Base-by-base conservation (phyloP, 2,797 vertebrate species). In the Peromyscus nudipes region DNA sequence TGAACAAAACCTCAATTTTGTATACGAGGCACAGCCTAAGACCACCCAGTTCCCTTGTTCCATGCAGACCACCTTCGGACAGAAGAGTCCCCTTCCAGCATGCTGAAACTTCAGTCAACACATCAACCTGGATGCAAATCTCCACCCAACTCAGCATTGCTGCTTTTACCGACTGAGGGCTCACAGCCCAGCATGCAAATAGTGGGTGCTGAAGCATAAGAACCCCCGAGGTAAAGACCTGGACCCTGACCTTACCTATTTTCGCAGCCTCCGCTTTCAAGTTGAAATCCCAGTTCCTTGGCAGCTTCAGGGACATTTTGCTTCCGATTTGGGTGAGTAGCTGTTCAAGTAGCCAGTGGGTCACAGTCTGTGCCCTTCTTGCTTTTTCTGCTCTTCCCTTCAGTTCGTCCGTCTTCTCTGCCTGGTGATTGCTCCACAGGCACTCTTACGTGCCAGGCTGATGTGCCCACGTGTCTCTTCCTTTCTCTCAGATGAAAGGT, bases 271-370 rank as follows among this genome's bases (percentile, higher is more conserved):
- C 99, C 92, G 97, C 96, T 97, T 99, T 99, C 98, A 99, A 98
- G 99, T 99, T 99, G 99, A 99, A 99, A 97, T 99, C 99, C 99
- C 99, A 99, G 98, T 98, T 99, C 96, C 99, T 99, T 86, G 99
- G 99, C 97, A 99, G 98, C 98, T 99, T 99, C 90, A 99, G 99
- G 98, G 99, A 99, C 99, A 99, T 99, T 76, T 96, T 98, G 92
- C 55, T 87, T 94, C 71, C 6, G 16, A 60, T 92, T 79, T n/a
- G 40, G 76, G 71, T 73, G 92, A 79, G 96, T 16, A 46, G 60
- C 49, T 79, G 76, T 46, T 65, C 65, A 71, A 95, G 57, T 6
- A 0, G 75, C 1, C 29, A 40, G 55, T 77, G 46, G 76, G 81
- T 40, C 40, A 43, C 82, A 25, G 16, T 91, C 21, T 1, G 79